Base-by-base conservation (phyloP, 2,888 invertebrate species). In the Celastrina argiolus region DNA sequence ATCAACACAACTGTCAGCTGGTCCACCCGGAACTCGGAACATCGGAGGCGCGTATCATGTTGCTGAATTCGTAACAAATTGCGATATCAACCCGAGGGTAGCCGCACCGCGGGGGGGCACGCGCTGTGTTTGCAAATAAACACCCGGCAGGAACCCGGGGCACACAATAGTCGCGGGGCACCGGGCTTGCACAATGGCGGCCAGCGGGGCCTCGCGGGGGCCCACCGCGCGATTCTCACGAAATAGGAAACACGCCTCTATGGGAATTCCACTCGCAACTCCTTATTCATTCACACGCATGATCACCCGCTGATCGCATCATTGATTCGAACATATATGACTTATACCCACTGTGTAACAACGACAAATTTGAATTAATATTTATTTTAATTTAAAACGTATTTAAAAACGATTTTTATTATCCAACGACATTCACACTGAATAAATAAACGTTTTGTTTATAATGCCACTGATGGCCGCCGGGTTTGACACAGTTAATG, bases 121-220 rank as follows among this genome's bases (percentile, higher is more conserved):
- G 79, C 75, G 74, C 78, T 79, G 77, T 88, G 88, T 90, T 89
- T 90, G 88, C 90, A 90, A 90, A 90, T 89, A 90, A 87, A 88
- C 90, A 90, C 83, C 87, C 85, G 88, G 86, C 86, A 74, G 79
- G 74, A 73, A 72, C 82, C 81, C 76, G 74, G 64, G 69, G 79
- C 70, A 70, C 72, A 78, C 75, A 78, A 81, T 75, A 69, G 72
- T 67, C 71, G 74, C 70, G 71, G 67, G 72, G 69, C 69, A 68
- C 72, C 77, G 76, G 75, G 74, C 74, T 76, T 74, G 77, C 74
- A 88, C 85, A 88, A 88, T 85, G 74, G 75, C 75, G 75, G 76
- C 78, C 87, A 85, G 87, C 86, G 81, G 81, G 85, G 75, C 71
- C 78, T 78, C 74, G 71, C 74, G 71, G 72, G 74, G 70, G 76